Evolutionary conservation across 1,140 invertebrate species (phyloP), one percentile per base, ranked within the genome.

Genomic region (Melitaea cinxia): DNA sequence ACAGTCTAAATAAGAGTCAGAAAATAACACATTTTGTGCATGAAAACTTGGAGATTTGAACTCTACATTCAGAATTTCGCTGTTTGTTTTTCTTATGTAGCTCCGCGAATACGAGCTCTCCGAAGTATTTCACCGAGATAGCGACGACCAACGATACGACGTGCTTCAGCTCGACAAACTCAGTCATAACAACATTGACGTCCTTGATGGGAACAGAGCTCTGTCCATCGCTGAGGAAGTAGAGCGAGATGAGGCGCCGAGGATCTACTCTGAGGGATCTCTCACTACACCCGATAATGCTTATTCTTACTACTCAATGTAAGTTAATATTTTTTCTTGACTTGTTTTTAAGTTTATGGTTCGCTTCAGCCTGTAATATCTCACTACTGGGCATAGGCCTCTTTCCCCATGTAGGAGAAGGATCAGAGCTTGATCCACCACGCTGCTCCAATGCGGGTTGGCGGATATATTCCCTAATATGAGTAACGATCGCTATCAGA

Each of bases 101-200:
- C 89, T 96, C 57, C 95, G 95, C 77, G 96, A 97, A 91, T 97
- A 97, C 91, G 96, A 96, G 85, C 88, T 97, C 68, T 95, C 95
- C 68, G 95, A 97, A 91, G 95, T 95, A 62, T 97, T 97, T 85
- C 95, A 96, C 88, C 94, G 95, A 73, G 87, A 91, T 60, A 95
- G 96, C 83, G 95, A 96, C 82, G 95, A 96, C 77, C 93, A 94
- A 74, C 93, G 94, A 86, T 96, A 96, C 91, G 95, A 95, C 72
- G 93, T 94, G 54, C 87, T 96, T 21, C 93, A 94, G 70, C 92
- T 95, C 71, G 92, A 94, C 72, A 92, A 93, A 69, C 89, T 93
- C 52, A 93, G 92, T 72, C 93, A 94, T 73, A 94, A 94, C 76
- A 92, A 83, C 64, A 93, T 93, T 66, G 91, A 93, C 82, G 82